Conservation (phyloP, 2,113 vertebrate genomes). For the Trinectes maculatus region DNA sequence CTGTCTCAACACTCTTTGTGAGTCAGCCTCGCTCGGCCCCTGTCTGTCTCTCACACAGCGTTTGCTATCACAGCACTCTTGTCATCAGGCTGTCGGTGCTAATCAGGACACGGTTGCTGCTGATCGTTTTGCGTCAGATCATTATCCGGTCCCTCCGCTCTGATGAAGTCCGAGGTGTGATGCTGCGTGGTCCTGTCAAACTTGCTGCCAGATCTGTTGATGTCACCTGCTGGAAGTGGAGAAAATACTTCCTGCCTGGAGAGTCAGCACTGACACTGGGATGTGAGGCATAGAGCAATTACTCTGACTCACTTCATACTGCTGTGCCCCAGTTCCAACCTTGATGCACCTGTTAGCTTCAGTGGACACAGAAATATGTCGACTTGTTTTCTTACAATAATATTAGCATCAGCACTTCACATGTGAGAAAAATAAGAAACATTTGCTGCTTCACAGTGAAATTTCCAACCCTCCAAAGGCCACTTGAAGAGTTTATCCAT, state of each 20-base stretch:
- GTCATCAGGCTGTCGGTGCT: constrained; percentile 57
- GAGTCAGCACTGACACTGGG: constrained; percentile 29
- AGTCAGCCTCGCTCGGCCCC: constrained; percentile 7
- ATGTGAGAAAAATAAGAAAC: background rate
- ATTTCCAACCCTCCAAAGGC: background rate
- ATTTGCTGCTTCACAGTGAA: constrained; percentile 4
- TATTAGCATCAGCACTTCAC: background rate
- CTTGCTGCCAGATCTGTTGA: constrained; percentile 20
- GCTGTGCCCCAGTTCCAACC: constrained; percentile 2
- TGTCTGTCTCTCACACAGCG: constrained; percentile 31
- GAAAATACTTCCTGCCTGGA: constrained; percentile 50
- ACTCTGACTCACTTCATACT: constrained; percentile 23
- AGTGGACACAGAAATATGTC: background rate
- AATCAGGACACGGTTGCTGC: constrained; percentile 46
- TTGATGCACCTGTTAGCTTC: constrained; percentile 1
- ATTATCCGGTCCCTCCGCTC: constrained; percentile 51
- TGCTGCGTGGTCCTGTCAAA: constrained; percentile 39
- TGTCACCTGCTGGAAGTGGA: constrained; percentile 54
- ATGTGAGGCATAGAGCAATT: constrained; percentile 31
- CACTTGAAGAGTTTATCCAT: constrained; percentile 8
- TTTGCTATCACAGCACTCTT: constrained; percentile 48
- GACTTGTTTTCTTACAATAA: background rate
- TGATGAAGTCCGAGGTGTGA: constrained; percentile 56
- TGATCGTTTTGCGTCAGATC: constrained; percentile 61
- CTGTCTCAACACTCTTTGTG: constrained; percentile 10